A percentile compares a stretch with the other conserved stretches of the same genome.
These are phyloP conservation scores for Leptoclinus maculatus DNA, from an alignment of 2,797 vertebrate genomes.

Conservation along the genomic window DNA sequence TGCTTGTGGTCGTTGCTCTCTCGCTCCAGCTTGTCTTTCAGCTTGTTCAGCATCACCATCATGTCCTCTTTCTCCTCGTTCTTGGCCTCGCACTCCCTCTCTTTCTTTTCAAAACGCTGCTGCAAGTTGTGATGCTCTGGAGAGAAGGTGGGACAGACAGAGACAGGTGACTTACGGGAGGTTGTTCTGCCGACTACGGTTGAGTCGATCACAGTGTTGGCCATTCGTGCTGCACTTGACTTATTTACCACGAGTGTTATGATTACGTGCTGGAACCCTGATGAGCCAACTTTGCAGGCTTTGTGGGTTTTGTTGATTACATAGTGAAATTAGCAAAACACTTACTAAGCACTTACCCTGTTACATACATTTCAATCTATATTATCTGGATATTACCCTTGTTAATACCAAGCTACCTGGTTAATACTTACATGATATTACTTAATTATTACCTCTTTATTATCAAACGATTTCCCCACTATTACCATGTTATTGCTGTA, in stretches of 20 bases:
- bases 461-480: no score
- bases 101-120: conserved; percentile 95
- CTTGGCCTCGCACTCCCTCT: conserved; percentile 94
- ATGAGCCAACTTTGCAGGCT: background rate
- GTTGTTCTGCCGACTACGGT: background rate
- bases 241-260: background rate
- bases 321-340: background rate
- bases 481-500: no score
- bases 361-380: no score
- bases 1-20: conserved; percentile 91
- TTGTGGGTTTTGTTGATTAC: background rate
- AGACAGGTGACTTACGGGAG: background rate
- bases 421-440: no score
- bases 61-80: conserved; percentile 96
- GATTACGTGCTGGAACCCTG: no score
- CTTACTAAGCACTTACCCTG: no score
- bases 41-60: conserved; percentile 94
- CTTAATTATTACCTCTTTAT: no score
- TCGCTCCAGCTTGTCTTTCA: conserved; percentile 96
- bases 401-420: no score
- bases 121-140: conserved; percentile 93
- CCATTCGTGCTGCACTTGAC: background rate
- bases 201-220: background rate
- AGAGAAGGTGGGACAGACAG: conserved; percentile 1
- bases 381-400: no score